Conservation (phyloP, 2,113 vertebrate genomes). For the Eleginops maclovinus region DNA sequence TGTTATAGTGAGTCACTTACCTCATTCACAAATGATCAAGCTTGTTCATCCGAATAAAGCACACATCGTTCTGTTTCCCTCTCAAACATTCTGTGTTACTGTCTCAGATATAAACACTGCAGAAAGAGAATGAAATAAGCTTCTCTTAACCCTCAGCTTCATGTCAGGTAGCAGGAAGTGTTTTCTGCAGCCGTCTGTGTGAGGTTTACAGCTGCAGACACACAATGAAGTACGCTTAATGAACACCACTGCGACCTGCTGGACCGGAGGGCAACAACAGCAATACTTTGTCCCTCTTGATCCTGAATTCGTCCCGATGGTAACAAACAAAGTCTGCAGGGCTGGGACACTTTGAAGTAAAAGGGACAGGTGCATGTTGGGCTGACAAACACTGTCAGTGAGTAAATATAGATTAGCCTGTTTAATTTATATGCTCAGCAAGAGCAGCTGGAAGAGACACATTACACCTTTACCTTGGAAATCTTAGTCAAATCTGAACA, state of each 20-base stretch:
- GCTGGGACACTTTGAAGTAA: no score
- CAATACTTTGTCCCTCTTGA: not conserved
- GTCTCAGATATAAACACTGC: not conserved
- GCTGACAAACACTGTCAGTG: no score
- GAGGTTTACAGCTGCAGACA: not conserved
- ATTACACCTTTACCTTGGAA: fast-evolving
- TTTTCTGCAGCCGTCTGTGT: not conserved
- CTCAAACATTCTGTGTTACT: not conserved
- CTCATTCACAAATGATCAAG: not conserved
- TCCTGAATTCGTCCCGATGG: no score
- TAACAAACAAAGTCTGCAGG: no score
- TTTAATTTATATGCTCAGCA: no score
- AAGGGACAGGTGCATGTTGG: no score
- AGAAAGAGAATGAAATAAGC: not conserved
- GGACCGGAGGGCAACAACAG: conserved; percentile 28
- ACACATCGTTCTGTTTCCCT: not conserved
- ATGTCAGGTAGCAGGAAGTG: conserved; percentile 17
- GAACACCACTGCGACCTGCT: conserved; percentile 21
- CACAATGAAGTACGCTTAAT: not conserved
- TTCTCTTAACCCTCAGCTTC: not conserved
- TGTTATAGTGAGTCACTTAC: not conserved
- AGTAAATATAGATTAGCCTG: no score
- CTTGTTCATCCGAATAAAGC: not conserved
- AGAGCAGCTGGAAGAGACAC: no score
- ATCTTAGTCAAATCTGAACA: no score